Base-by-base conservation (phyloP, 2,888 invertebrate genomes). In the Gymnocheta viridis region DNA sequence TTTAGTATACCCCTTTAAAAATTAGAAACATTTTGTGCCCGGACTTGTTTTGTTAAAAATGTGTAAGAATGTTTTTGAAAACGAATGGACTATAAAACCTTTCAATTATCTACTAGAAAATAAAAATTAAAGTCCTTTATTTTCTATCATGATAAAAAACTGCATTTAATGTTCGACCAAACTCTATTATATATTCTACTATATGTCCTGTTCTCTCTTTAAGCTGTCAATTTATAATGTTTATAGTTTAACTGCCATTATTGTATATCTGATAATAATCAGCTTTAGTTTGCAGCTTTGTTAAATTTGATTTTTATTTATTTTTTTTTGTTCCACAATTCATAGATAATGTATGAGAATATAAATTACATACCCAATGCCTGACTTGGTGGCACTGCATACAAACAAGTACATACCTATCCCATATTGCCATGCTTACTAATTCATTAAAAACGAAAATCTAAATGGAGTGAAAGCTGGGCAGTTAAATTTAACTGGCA, bases 181-280 rank as follows among this genome's bases (percentile, higher is more conserved):
- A 29, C 6, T 47, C 22, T 7, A 4, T 49, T 38, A 2, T 44
- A 47, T 2, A 47, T n/a, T 47, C 7, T 17, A 2, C 10, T 12
- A n/a, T n/a, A 6, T 14, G 14, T 19, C 9, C 14, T 72, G 14
- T 58, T 24, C 14, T 38, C 6, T 35, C 6, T 69, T 17, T 66
- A 10, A 29, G 5, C 22, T 77, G 70, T 35, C 54, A 27, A 19
- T 79, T 54, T 41, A 29, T 60, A 69, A n/a, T 51, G n/a, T 54
- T 60, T 69, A 44, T 29, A 51, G 67, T 81, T 72, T 32, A 54
- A 41, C 38, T 69, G 54, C 54, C 74, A 69, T 62, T 81, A 69
- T 69, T 54, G 51, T 60, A 54, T 66, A 77, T 32, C 67, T 67
- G 81, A 77, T 84, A 60, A 84, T 84, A 84, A 84, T 84, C 84